Evolutionary conservation across 92 coral and sea anemone genomes (phyloP), one percentile per base, ranked within the genome.

Genomic region (Epizoanthus stellaris): DNA sequence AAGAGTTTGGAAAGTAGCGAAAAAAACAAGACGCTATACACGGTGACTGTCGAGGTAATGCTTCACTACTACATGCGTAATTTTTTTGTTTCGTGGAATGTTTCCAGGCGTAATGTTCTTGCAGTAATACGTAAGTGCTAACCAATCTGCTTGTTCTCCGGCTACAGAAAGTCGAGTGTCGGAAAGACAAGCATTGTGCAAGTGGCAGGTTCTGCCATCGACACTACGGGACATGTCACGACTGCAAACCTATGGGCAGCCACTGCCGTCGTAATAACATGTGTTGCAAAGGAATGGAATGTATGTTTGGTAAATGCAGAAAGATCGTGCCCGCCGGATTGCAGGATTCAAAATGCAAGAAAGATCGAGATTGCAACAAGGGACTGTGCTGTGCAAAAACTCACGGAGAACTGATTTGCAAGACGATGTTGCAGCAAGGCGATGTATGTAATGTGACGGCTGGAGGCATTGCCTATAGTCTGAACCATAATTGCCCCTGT

Each of bases 351-450:
- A 91, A 92, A 8, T 96, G 99, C 84, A 94, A 69, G 42, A 88
- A 81, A 43, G 98, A 96, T 85, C 88, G 77, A 53, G 92, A 91
- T 58, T 96, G 99, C 76, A 93, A 92, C 81, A 80, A 88, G 59
- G 96, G 96, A 3, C 84, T 96, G 61, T 96, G 99, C 66, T 96
- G 99, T 56, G 99, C 93, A 30, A 93, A 91, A 75, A 92, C 92
- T 64, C 99, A 96, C 73, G 99, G 99, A 11, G 98, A 96, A 62
- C 91, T 92, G 77, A 86, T 96, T 23, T 96, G 99, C 85, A 96
- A 91, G 85, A 74, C 82, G 72, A 87, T 91, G 94, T 84, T 96
- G 67, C 86, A 82, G 74, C 93, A 94, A 74, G 84, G 93, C 70
- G 96, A 92, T 19, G 81, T 90, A 70, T 96, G 99, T 62, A 80